Evolutionary conservation across 2,888 invertebrate species (phyloP).

Genomic region (Colletes collaris): DNA sequence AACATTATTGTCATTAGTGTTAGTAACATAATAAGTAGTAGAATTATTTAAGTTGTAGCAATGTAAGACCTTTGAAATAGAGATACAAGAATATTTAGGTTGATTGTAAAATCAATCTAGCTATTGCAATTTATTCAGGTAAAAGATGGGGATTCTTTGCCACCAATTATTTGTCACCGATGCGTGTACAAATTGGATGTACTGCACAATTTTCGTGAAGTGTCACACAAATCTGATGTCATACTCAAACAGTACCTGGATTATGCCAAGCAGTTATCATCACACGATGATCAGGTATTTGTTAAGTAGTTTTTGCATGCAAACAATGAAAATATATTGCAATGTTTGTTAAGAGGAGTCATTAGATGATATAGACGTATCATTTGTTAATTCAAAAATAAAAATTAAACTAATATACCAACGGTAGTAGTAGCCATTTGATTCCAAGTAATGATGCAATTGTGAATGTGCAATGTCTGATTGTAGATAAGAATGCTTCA

Average conservation of each 20-base stretch:
- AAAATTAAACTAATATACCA: conserved; percentile 71
- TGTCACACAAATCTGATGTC: conserved; percentile 90
- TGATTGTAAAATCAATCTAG: conserved; percentile 18
- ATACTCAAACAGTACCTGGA: conserved; percentile 90
- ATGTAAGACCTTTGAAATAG: too few species aligned
- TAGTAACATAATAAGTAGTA: background rate
- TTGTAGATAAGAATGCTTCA: conserved; percentile 75
- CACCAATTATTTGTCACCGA: conserved; percentile 90
- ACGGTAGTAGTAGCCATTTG: conserved; percentile 73
- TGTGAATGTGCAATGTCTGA: conserved; percentile 78
- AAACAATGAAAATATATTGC: background rate
- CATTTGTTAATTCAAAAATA: conserved; percentile 11
- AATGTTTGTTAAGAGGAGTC: background rate
- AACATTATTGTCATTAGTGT: too few species aligned
- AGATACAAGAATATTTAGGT: background rate
- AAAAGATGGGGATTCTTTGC: conserved; percentile 90
- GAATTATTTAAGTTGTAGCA: background rate
- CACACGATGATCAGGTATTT: conserved; percentile 87
- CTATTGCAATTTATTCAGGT: conserved; percentile 84
- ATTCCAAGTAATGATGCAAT: conserved; percentile 80
- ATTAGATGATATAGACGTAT: background rate
- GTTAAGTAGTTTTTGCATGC: conserved; percentile 9
- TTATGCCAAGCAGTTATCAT: conserved; percentile 87
- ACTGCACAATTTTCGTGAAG: conserved; percentile 90
- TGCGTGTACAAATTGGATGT: conserved; percentile 91